phyloP scores from a whole-genome alignment of 2,888 invertebrate species.

The Vanessa cardui region DNA sequence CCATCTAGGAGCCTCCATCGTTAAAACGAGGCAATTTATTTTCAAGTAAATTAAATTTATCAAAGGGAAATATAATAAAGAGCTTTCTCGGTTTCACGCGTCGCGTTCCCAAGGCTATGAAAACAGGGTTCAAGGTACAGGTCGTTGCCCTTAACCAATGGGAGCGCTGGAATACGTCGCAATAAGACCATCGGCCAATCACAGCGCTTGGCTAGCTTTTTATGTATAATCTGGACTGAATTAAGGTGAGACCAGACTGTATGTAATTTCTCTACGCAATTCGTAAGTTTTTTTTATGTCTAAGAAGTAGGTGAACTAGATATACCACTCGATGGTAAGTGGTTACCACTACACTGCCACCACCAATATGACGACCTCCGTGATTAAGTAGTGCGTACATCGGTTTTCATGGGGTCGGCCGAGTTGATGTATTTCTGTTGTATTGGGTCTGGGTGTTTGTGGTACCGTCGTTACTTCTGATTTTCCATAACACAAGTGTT shows the following conservation, averaged over 20 bases:
- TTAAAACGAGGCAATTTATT: constrained; percentile 16
- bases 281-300: too few species aligned
- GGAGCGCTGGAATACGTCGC: constrained; percentile 34
- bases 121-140: constrained; percentile 44
- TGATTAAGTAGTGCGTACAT: too few species aligned
- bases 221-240: constrained; percentile 5
- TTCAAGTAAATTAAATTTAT: constrained; percentile 20
- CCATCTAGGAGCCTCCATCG: neutral
- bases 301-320: too few species aligned
- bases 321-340: too few species aligned
- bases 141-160: constrained; percentile 44
- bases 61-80: constrained; percentile 20
- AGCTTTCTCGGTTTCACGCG: constrained; percentile 19
- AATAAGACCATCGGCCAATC: constrained; percentile 48
- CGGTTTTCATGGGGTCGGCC: too few species aligned
- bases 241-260: neutral
- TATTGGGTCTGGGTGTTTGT: too few species aligned
- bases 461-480: too few species aligned
- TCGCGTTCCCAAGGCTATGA: constrained; percentile 16
- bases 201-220: constrained; percentile 31
- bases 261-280: neutral
- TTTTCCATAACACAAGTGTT: too few species aligned
- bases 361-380: too few species aligned
- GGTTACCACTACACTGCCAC: too few species aligned
- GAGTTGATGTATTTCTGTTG: too few species aligned